Evolutionary conservation across 2,888 invertebrate genomes (phyloP).

Genomic region (Steinernema scapterisci): DNA sequence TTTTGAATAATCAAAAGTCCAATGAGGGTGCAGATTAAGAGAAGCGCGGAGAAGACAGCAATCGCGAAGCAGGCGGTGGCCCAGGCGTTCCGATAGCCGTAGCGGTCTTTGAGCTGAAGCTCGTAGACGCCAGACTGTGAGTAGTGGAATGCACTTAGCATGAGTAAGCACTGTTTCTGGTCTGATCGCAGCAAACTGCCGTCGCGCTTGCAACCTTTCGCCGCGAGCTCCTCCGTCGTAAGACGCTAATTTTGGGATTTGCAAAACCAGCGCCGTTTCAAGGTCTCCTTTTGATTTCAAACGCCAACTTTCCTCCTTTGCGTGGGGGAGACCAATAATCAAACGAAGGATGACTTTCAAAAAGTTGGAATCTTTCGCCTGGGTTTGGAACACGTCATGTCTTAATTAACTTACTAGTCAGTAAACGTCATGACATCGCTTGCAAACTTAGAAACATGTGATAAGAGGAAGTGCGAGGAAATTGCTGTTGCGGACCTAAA

Average conservation of each 20-base stretch:
- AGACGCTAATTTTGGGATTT: conserved; percentile 26
- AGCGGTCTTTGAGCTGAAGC: conserved; percentile 14
- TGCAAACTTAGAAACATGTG: no score
- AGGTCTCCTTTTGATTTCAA: conserved; percentile 28
- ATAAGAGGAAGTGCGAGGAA: no score
- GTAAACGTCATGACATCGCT: no score
- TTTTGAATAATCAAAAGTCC: neutral
- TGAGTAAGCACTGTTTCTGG: neutral
- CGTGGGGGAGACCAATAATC: no score
- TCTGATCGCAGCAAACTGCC: neutral
- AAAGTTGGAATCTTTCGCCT: no score
- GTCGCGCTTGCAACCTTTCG: conserved; percentile 23
- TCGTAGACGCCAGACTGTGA: conserved; percentile 25
- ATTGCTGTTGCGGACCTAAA: no score
- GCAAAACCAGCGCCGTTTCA: conserved; percentile 19
- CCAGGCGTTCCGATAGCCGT: conserved; percentile 23
- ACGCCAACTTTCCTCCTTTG: conserved; percentile 3
- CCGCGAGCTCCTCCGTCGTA: neutral
- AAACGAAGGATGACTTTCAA: no score
- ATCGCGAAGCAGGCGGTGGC: conserved; percentile 14
- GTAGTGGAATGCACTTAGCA: conserved; percentile 28
- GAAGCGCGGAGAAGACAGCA: conserved; percentile 1
- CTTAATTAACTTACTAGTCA: no score
- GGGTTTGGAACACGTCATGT: no score
- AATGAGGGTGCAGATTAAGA: neutral